These are phyloP conservation scores for Shargacucullia verbasci DNA, from an alignment of 2,888 invertebrate species.

Conservation along the genomic window DNA sequence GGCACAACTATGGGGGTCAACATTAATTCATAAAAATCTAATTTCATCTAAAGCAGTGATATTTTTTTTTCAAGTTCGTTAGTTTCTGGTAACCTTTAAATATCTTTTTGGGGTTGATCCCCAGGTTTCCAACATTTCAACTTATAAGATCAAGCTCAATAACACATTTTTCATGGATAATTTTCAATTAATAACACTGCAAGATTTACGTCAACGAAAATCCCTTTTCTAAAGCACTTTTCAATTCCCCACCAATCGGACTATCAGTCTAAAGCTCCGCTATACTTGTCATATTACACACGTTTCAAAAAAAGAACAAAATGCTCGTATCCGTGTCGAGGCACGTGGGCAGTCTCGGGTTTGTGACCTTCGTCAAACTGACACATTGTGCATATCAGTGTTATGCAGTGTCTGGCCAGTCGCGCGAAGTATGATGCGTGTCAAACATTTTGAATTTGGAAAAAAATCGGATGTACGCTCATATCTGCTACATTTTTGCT, in stretches of 20 bases:
- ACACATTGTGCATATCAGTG: conserved; percentile 84
- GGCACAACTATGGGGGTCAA: too few species aligned
- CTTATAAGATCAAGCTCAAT: too few species aligned
- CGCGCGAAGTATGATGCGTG: conserved; percentile 64
- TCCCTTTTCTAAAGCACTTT: too few species aligned
- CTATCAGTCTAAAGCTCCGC: conserved; percentile 8
- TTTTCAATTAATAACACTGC: too few species aligned
- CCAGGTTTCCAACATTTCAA: too few species aligned
- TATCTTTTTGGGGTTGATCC: too few species aligned
- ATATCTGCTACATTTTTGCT: conserved; percentile 14
- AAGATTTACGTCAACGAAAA: not conserved
- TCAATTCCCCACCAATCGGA: not conserved
- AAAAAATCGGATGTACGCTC: conserved; percentile 27
- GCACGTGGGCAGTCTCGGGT: conserved; percentile 76
- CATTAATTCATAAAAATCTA: too few species aligned
- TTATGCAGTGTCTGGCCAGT: conserved; percentile 73
- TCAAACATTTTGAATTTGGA: conserved; percentile 48
- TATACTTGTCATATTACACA: conserved; percentile 49
- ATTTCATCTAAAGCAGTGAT: too few species aligned
- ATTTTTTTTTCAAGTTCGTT: too few species aligned
- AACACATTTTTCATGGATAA: too few species aligned
- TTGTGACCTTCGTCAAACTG: conserved; percentile 86
- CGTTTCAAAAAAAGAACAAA: conserved; percentile 59
- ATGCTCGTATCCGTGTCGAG: conserved; percentile 72
- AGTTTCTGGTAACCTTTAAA: too few species aligned